Base-by-base conservation (phyloP, 2,113 vertebrate species). In the Bagarius yarrelli region DNA sequence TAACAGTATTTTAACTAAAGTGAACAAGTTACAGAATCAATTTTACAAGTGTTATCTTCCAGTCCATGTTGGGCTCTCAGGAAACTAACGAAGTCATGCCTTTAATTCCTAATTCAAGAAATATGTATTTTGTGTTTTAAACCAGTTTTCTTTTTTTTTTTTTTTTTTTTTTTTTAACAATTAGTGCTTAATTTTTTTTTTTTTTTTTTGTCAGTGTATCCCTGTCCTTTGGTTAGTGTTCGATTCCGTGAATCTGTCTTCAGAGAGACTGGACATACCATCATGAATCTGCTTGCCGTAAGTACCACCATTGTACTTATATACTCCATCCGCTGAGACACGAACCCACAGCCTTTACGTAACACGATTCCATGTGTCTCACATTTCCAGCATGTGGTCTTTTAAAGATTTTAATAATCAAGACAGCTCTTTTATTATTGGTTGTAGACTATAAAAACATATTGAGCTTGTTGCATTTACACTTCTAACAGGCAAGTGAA, bases 271-370 rank as follows among this genome's bases (percentile, higher is more conserved):
- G 97, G 97, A 85, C 94, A 96, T 86, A 98, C 96, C 30, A 95
- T 98, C 83, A 97, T 97, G 95, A 96, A 98, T 72, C 90, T 97
- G 2, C 94, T 98, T 89, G 93, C 96, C 87, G 97, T 98, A 88
- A 96, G 96, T 97, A 59, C 40, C 27, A 52, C 32, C 32, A 71
- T 12, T 25, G 44, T 3, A 32, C 19, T 34, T 2, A n/a, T 13
- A 4, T 55, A 15, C 34, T 44, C 18, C 5, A 14, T 71, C 21
- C 57, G n/a, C 71, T 74, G 27, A 27, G 36, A 59, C 53, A 25
- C 56, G n/a, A 76, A n/a, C 36, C 25, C 9, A 50, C n/a, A 50
- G 67, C 6, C 67, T 70, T 70, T n/a, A 18, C 8, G 8, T 36
- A 16, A 34, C 4, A 5, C 19, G 19, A 8, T 63, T 63, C 1